Conservation (phyloP, 2,113 vertebrate species). For the Gila orcuttii region DNA sequence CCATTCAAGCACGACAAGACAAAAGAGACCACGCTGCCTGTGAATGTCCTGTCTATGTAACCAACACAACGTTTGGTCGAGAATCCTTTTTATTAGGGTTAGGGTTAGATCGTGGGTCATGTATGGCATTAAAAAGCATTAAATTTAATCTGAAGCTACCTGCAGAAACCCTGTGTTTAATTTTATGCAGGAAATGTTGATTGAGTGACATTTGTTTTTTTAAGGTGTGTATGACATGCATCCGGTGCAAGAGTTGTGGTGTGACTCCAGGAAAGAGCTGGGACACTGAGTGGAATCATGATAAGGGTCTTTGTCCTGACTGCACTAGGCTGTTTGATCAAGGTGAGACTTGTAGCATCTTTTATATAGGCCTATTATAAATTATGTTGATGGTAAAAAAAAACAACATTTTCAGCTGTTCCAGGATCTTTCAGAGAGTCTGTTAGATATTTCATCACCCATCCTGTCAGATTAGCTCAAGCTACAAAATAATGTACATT, state of each 20-base stretch:
- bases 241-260: conserved; percentile 91
- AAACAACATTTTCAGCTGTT: not conserved
- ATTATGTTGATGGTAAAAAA: not conserved
- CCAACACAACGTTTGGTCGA: no score
- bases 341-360: conserved; percentile 70
- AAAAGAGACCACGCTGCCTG: no score
- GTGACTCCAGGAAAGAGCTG: conserved; percentile 87
- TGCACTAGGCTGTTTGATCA: conserved; percentile 86
- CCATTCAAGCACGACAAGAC: no score
- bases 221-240: conserved; percentile 89
- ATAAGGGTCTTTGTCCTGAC: conserved; percentile 87
- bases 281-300: conserved; percentile 87
- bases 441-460: not conserved
- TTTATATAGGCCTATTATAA: not conserved
- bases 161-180: not conserved
- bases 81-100: no score
- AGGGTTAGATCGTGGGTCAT: no score
- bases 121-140: no score
- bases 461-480: not conserved
- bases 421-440: not conserved
- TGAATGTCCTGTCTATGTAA: no score
- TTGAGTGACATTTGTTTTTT: not conserved
- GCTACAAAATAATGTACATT: no score
- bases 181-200: not conserved
- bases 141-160: no score